Evolutionary conservation across 2,797 vertebrate species (phyloP).

Genomic region (Anabas testudineus): DNA sequence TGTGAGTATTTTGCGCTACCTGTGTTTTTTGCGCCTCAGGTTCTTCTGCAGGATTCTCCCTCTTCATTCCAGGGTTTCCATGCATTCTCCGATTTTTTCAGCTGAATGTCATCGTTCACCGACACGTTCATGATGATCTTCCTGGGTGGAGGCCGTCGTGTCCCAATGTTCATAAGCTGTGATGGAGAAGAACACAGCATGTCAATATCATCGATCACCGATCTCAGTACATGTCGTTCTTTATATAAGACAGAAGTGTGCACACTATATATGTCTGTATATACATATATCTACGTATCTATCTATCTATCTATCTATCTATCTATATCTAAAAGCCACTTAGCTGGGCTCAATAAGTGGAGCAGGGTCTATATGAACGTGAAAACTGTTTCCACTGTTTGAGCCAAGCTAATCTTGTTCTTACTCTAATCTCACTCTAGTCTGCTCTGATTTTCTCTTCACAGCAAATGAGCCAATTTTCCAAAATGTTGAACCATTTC

Average conservation of each 20-base stretch:
- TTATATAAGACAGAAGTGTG: too few relatives aligned
- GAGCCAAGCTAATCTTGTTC: background rate
- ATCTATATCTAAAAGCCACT: too few relatives aligned
- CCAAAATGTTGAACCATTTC: background rate
- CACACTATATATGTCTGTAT: too few relatives aligned
- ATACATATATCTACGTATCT: too few relatives aligned
- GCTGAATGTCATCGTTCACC: slow-evolving; percentile 91
- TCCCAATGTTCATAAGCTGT: slow-evolving; percentile 82
- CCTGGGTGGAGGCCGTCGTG: slow-evolving; percentile 85
- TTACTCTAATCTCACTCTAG: too few relatives aligned
- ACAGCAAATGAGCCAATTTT: too few relatives aligned
- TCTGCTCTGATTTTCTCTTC: too few relatives aligned
- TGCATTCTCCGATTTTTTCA: slow-evolving; percentile 95
- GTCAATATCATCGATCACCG: background rate
- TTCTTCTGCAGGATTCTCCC: slow-evolving; percentile 85
- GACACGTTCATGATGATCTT: slow-evolving; percentile 96
- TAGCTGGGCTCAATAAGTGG: too few relatives aligned
- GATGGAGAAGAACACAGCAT: background rate
- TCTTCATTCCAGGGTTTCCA: slow-evolving; percentile 96
- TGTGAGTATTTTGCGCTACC: slow-evolving; percentile 73
- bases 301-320: too few relatives aligned
- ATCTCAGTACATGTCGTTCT: background rate
- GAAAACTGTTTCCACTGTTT: background rate
- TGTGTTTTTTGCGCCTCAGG: slow-evolving; percentile 84
- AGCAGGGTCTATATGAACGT: too few relatives aligned